Percentiles rank a stretch among this genome's conserved stretches.
These are phyloP conservation scores for Hippasteria phrygiana DNA, from an alignment of 53 echinoderm and acorn worm genomes.

Conservation along the genomic window DNA sequence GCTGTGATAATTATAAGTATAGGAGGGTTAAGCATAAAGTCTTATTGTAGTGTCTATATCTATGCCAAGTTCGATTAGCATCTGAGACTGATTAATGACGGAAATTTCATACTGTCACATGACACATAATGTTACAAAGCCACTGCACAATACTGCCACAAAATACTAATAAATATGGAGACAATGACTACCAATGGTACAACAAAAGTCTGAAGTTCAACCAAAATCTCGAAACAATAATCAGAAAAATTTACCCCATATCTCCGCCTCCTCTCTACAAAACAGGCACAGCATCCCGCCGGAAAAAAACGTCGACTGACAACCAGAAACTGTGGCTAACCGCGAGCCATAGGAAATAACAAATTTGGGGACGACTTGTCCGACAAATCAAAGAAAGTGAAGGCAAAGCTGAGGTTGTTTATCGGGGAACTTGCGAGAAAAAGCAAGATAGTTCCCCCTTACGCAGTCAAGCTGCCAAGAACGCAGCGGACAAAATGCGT, in stretches of 20 bases:
- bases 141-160: too few relatives aligned
- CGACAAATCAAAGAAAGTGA: neutral
- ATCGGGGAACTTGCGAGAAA: neutral
- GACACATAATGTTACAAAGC: too few relatives aligned
- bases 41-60: too few relatives aligned
- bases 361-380: neutral
- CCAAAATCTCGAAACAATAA: neutral
- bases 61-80: too few relatives aligned
- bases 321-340: neutral
- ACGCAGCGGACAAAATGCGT: neutral
- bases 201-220: too few relatives aligned
- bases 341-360: neutral
- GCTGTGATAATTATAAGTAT: too few relatives aligned
- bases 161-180: too few relatives aligned
- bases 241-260: constrained; percentile 28
- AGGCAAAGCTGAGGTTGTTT: constrained; percentile 14
- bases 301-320: neutral
- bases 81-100: too few relatives aligned
- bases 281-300: constrained; percentile 39
- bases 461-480: neutral
- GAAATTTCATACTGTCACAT: too few relatives aligned
- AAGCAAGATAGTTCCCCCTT: neutral
- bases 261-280: constrained; percentile 16
- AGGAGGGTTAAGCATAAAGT: too few relatives aligned
- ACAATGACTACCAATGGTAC: too few relatives aligned